Conservation (phyloP, 2,888 invertebrate species). For the Disparrhopalites patrizii region DNA sequence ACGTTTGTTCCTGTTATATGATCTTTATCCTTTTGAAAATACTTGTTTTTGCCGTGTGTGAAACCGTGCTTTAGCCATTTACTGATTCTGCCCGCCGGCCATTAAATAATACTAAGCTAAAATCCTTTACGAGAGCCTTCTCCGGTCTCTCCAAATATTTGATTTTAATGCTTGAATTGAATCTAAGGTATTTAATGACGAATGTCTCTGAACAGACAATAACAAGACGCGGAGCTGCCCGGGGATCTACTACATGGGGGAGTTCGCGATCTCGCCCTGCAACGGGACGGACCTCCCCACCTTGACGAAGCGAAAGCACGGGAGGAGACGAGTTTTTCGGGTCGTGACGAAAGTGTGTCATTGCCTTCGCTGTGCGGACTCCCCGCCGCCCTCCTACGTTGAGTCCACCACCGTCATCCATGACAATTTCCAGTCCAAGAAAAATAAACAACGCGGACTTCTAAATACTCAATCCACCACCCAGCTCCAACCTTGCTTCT, state of each 20-base stretch:
- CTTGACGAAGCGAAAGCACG: not conserved
- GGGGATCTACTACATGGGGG: constrained; percentile 8
- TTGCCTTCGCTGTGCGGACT: not conserved
- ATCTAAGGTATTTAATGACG: not conserved
- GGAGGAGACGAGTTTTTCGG: not conserved
- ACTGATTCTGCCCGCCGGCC: no score
- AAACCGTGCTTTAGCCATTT: no score
- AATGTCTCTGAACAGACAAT: not conserved
- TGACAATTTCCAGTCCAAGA: not conserved
- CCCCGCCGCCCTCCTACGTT: not conserved
- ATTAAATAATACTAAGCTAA: no score
- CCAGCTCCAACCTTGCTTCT: not conserved
- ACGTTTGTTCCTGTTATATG: no score
- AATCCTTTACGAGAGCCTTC: no score
- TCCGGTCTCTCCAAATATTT: no score
- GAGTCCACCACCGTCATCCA: not conserved
- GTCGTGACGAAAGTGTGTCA: constrained; percentile 6
- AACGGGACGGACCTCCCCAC: not conserved
- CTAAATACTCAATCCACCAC: not conserved
- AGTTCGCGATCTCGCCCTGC: not conserved
- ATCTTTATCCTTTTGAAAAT: no score
- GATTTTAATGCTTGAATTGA: not conserved
- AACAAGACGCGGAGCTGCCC: constrained; percentile 2
- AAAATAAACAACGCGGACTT: no score
- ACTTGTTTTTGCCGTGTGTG: no score